Evolutionary conservation across 2,888 invertebrate species (phyloP), one percentile per base, ranked within the genome.

Genomic region (Nasonovia ribisnigri): DNA sequence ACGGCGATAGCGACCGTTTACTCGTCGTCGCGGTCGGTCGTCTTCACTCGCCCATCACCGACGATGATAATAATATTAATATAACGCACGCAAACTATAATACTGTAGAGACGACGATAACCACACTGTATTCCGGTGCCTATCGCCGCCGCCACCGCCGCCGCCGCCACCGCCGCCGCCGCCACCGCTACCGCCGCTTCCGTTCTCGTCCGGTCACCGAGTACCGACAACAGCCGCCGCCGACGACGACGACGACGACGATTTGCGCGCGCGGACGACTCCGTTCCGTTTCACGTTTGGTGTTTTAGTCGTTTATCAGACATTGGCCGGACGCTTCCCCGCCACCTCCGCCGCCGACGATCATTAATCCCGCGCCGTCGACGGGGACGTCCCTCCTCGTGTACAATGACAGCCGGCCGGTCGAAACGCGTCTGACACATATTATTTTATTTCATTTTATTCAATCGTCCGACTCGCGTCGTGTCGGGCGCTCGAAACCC

Each of bases 341-440:
- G 29, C 54, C 48, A 3, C 36, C 42, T 1, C 77, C 77, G 51
- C 36, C 77, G 51, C n/a, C 36, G 16, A 2, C 29, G 77, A 36
- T 77, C 36, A 77, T 77, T 77, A n/a, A 77, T 36, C 77, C 77
- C 77, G 77, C 36, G 77, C 36, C 77, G 36, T 77, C 20, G 77
- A 90, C 90, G 48, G 90, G 46, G 67, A 36, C n/a, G 77, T 26
- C 48, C 24, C 48, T 77, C 67, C 67, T 77, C 54, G 92, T 92
- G 87, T 57, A 26, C 16, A 48, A 67, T 92, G 87, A 67, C 87
- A n/a, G 86, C 91, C 92, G 88, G 77, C 43, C 92, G 92, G 87
- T 60, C 46, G 48, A 24, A 60, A 0, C 86, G 87, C 86, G 60
- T 46, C n/a, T 92, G 26, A 48, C 46, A 2, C 90, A 51, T 26